Conservation (phyloP, 2,113 vertebrate species). For the Carollia perspicillata region DNA sequence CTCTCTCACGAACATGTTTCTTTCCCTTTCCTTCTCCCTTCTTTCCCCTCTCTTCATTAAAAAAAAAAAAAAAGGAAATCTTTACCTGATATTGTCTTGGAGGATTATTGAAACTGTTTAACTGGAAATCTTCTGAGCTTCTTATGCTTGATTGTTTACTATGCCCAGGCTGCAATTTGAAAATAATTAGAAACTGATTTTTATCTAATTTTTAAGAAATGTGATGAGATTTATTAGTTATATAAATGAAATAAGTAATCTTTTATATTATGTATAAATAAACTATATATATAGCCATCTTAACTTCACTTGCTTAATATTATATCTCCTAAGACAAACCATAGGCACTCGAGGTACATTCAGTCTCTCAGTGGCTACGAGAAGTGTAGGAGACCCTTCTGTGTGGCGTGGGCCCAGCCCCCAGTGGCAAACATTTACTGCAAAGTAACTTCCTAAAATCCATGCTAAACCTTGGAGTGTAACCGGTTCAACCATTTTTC, state of each 20-base stretch:
- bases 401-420: too few relatives aligned
- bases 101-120: conserved; percentile 84
- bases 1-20: too few relatives aligned
- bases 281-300: not conserved
- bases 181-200: conserved; percentile 26
- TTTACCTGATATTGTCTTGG: conserved; percentile 91
- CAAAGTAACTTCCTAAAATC: too few relatives aligned
- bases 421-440: too few relatives aligned
- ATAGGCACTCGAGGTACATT: not conserved
- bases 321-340: not conserved
- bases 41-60: too few relatives aligned
- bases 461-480: too few relatives aligned
- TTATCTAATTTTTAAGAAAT: not conserved
- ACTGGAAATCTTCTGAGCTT: conserved; percentile 83
- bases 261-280: not conserved
- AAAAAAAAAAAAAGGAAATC: too few relatives aligned
- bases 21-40: too few relatives aligned
- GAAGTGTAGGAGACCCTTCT: too few relatives aligned
- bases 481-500: too few relatives aligned
- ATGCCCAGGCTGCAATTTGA: conserved; percentile 84
- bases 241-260: not conserved
- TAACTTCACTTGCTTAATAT: not conserved
- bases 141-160: conserved; percentile 85
- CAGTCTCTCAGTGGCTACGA: not conserved
- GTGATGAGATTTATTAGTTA: not conserved